These are phyloP conservation scores for Hemistola chrysoprasaria DNA, from an alignment of 2,888 invertebrate genomes.

Conservation along the genomic window DNA sequence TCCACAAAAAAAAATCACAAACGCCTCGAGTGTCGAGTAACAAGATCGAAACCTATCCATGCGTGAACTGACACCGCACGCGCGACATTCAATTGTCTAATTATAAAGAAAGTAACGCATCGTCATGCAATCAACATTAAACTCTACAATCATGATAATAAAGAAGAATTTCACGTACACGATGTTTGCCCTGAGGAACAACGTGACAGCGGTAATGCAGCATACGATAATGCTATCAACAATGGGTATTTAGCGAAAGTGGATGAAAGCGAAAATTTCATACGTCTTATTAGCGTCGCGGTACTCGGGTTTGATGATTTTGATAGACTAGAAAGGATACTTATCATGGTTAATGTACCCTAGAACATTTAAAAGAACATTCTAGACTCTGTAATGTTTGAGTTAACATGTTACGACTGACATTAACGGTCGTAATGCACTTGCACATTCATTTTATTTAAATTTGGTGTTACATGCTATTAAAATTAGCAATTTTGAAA, in stretches of 20 bases:
- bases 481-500: slow-evolving; percentile 7
- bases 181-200: slow-evolving; percentile 28
- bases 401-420: too few relatives aligned
- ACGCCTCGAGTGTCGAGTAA: slow-evolving; percentile 20
- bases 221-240: slow-evolving; percentile 38
- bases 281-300: slow-evolving; percentile 20
- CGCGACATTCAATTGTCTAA: slow-evolving; percentile 41
- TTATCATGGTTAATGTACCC: slow-evolving; percentile 15
- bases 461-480: slow-evolving; percentile 4
- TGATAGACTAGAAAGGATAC: slow-evolving; percentile 13
- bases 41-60: slow-evolving; percentile 23
- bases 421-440: slow-evolving; percentile 6
- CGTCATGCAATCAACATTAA: slow-evolving; percentile 8
- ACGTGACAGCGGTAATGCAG: slow-evolving; percentile 32
- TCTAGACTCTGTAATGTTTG: slow-evolving; percentile 2
- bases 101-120: slow-evolving; percentile 40
- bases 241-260: slow-evolving; percentile 45
- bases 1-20: slow-evolving; percentile 13
- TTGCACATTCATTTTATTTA: slow-evolving; percentile 1
- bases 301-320: slow-evolving; percentile 13
- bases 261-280: slow-evolving; percentile 40
- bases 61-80: slow-evolving; percentile 32
- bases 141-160: slow-evolving; percentile 10
- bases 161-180: slow-evolving; percentile 12
- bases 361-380: slow-evolving; percentile 8